These are phyloP conservation scores for Pseudomyrmex flavicornis DNA, from an alignment of 1,140 invertebrate species.

Conservation along the genomic window DNA sequence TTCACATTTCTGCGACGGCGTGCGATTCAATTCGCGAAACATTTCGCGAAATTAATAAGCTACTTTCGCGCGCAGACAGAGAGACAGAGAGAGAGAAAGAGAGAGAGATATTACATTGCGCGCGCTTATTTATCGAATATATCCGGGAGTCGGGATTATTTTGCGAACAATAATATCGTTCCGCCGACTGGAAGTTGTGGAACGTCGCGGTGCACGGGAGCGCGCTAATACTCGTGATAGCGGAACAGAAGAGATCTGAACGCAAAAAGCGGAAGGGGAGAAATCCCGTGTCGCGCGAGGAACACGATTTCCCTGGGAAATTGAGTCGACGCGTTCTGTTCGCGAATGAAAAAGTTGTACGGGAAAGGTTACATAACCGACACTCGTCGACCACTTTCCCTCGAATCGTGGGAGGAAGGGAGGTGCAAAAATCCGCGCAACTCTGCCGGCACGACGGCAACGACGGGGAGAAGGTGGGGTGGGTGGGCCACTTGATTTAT, in stretches of 20 bases:
- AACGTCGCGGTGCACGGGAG: not conserved
- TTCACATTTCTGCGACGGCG: not conserved
- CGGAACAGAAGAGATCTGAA: slow-evolving; percentile 8
- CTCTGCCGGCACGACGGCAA: slow-evolving; percentile 9
- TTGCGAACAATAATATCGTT: slow-evolving; percentile 47
- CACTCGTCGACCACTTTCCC: slow-evolving; percentile 17
- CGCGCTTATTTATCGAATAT: slow-evolving; percentile 50
- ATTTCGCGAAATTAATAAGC: slow-evolving; percentile 59
- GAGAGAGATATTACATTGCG: too few species aligned
- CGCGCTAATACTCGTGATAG: slow-evolving; percentile 31
- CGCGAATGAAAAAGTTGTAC: slow-evolving; percentile 51
- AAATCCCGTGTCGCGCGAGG: slow-evolving; percentile 11
- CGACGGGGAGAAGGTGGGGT: not conserved
- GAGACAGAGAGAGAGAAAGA: too few species aligned
- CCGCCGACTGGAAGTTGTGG: slow-evolving; percentile 19
- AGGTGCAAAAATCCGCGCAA: slow-evolving; percentile 57
- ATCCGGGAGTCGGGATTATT: slow-evolving; percentile 36
- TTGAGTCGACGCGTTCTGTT: slow-evolving; percentile 47
- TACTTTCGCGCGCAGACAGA: slow-evolving; percentile 25
- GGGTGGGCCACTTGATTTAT: slow-evolving; percentile 60
- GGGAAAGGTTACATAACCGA: slow-evolving; percentile 58
- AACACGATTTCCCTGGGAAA: slow-evolving; percentile 56
- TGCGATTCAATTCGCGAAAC: slow-evolving; percentile 48
- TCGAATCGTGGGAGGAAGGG: not conserved
- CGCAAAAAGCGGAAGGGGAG: slow-evolving; percentile 33